A percentile compares a stretch with the other conserved stretches of the same genome.
Conservation (phyloP, 2,888 invertebrate genomes). For the Rhogogaster chlorosoma region DNA sequence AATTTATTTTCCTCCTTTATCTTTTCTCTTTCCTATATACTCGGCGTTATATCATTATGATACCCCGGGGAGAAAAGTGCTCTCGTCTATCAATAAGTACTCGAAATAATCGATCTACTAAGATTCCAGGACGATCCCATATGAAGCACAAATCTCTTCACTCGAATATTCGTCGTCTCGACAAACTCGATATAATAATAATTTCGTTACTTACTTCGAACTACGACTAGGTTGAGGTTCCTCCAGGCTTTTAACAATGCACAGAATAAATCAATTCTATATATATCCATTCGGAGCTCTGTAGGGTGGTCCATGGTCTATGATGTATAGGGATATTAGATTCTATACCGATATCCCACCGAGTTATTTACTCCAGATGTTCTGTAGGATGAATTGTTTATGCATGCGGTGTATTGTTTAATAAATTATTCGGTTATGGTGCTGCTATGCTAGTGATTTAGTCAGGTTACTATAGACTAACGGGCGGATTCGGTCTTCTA, state of each 20-base stretch:
- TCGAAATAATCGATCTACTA: not conserved
- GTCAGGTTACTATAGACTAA: conserved; percentile 9
- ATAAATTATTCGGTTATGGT: not conserved
- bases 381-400: conserved; percentile 4
- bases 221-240: not conserved
- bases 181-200: not conserved
- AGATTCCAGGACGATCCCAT: not conserved
- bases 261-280: not conserved
- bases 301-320: not conserved
- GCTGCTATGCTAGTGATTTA: conserved; percentile 6
- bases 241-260: not conserved
- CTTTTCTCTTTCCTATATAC: not conserved
- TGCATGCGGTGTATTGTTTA: conserved; percentile 23
- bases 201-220: not conserved
- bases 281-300: not conserved
- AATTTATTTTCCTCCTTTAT: not conserved
- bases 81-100: not conserved
- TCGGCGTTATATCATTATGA: not conserved
- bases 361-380: conserved; percentile 15
- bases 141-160: not conserved
- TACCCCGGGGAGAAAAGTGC: not conserved
- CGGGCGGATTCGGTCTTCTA: not conserved
- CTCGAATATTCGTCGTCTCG: not conserved
- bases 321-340: not conserved
- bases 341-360: not conserved